These are phyloP conservation scores for Epicauta chinensis DNA, from an alignment of 1,140 invertebrate genomes.

Conservation along the genomic window DNA sequence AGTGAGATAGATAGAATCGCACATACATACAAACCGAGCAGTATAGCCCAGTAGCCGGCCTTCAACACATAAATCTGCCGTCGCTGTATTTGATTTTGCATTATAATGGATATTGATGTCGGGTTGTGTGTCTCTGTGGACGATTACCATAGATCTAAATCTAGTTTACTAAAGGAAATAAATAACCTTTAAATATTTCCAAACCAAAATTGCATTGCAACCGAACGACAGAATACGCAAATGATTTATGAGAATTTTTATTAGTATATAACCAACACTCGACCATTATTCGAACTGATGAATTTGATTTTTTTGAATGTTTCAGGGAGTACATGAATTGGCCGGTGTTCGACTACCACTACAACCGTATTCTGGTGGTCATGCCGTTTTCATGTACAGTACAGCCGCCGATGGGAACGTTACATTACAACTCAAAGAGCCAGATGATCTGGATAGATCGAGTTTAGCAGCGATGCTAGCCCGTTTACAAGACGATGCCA, in stretches of 20 bases:
- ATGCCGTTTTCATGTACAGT: slow-evolving; percentile 48
- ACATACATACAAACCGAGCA: no score
- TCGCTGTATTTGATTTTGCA: slow-evolving; percentile 19
- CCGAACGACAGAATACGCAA: no score
- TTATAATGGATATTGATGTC: slow-evolving; percentile 22
- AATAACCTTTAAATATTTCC: no score
- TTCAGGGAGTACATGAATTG: slow-evolving; percentile 45
- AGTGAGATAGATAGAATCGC: no score
- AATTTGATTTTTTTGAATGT: slow-evolving; percentile 20
- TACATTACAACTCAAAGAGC: slow-evolving; percentile 44
- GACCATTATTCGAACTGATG: no score
- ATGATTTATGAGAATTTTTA: no score
- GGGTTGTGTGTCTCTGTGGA: slow-evolving; percentile 7
- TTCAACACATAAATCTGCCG: slow-evolving; percentile 15
- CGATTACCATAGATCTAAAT: slow-evolving; percentile 16
- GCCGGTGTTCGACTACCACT: slow-evolving; percentile 45
- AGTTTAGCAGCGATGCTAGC: slow-evolving; percentile 44
- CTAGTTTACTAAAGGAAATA: neutral
- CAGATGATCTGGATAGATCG: slow-evolving; percentile 42
- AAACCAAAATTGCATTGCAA: no score
- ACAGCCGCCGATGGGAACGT: slow-evolving; percentile 44
- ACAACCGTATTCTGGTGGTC: slow-evolving; percentile 43
- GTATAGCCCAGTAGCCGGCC: neutral
- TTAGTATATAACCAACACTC: no score
- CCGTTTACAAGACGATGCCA: slow-evolving; percentile 43